Evolutionary conservation across 2,797 vertebrate species (phyloP), one percentile per base, ranked within the genome.

Genomic region (Zalophus californianus): DNA sequence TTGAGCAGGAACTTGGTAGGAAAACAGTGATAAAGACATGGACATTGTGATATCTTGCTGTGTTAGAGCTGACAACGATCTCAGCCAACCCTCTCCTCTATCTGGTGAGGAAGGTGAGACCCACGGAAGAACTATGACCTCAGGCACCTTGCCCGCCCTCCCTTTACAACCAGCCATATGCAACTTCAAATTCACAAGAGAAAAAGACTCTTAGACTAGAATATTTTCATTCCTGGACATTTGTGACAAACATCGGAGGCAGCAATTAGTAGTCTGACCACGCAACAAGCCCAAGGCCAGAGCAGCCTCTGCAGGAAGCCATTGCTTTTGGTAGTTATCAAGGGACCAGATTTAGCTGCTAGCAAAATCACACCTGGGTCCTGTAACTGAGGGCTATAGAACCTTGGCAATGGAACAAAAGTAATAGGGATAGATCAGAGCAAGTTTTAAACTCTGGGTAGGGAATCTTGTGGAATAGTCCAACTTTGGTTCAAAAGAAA

Each of bases 341-440:
- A 96, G 97, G 85, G 96, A 96, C 60, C 86, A 75, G 70, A 95
- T 97, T 96, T 94, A 96, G 93, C 97, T 96, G 92, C 92, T 54
- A 70, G 90, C 95, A 96, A 80, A 96, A 92, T 32, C 0, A 0
- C 78, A 96, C 78, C 90, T 86, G 85, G 20, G 52, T 62, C 87
- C 82, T 60, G 5, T 75, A 77, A 93, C 92, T 58, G 50, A 92
- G 4, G 60, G 50, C 52, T 52, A 48, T n/a, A 96, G 77, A 95
- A 44, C 77, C 27, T n/a, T 73, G 68, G 95, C 56, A 38, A 90
- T 1, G 15, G 58, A 96, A 95, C 75, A 96, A 94, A 97, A 93
- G 85, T 56, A 79, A 79, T 0, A 54, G 50, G 87, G 23, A 79
- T 18, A 90, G 85, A 97, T 92, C 87, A 97, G 95, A 91, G 85